Percentiles rank a stretch among this genome's conserved stretches.
These are phyloP conservation scores for Hemiscyllium ocellatum DNA, from an alignment of 2,113 vertebrate genomes.

Conservation along the genomic window DNA sequence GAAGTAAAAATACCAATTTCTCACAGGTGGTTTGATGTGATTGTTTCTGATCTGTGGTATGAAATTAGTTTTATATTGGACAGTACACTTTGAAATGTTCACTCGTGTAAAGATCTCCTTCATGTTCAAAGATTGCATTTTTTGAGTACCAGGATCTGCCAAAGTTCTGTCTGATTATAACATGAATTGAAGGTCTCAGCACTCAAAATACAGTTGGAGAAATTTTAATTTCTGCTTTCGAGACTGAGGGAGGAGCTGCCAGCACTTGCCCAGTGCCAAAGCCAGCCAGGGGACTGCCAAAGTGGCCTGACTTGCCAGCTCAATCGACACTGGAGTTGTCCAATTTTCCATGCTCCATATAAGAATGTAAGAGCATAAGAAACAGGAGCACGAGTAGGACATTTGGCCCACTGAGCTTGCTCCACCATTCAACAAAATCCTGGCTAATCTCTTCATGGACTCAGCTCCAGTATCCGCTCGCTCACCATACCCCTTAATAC, in stretches of 20 bases:
- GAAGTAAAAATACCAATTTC: neutral
- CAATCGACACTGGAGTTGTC: neutral
- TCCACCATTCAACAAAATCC: too few species aligned
- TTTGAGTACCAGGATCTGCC: neutral
- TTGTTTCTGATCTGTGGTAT: neutral
- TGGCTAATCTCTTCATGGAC: too few species aligned
- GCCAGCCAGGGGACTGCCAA: neutral
- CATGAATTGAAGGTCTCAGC: neutral
- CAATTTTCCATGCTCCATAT: neutral
- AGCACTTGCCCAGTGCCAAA: neutral
- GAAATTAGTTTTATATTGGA: neutral
- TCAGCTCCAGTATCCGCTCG: too few species aligned
- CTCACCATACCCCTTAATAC: too few species aligned
- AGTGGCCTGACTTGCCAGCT: neutral
- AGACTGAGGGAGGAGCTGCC: neutral
- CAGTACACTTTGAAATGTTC: neutral
- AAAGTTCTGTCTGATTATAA: neutral
- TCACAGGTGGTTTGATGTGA: neutral
- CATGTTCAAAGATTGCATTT: neutral
- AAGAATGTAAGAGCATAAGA: too few species aligned
- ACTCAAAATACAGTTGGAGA: neutral
- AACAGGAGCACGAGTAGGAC: too few species aligned
- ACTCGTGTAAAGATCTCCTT: neutral
- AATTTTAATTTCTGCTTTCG: neutral
- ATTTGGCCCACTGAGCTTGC: too few species aligned